Percentiles rank a stretch among this genome's conserved stretches.
These are phyloP conservation scores for Oreochromis grahami DNA, from an alignment of 2,797 vertebrate species.

Conservation along the genomic window DNA sequence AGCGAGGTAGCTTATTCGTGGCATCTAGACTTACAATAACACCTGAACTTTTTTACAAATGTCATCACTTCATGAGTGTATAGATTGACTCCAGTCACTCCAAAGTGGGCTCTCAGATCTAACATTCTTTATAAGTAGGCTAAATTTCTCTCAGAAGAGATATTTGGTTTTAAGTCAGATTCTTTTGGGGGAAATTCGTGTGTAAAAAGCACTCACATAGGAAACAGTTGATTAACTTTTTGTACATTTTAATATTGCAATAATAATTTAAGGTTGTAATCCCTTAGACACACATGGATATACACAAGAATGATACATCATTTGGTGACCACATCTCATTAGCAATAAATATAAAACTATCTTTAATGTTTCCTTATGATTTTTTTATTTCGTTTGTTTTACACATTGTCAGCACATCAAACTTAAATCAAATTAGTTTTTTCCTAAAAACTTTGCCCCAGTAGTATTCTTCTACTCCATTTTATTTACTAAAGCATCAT, in stretches of 20 bases:
- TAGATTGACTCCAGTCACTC: neutral
- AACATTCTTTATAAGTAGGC: neutral
- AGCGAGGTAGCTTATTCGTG: neutral
- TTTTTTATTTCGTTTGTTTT: neutral
- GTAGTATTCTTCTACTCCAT: neutral
- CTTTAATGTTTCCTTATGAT: neutral
- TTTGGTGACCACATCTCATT: neutral
- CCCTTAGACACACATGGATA: rapidly evolving
- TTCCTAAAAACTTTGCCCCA: neutral
- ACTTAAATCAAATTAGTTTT: neutral
- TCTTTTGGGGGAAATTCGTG: rapidly evolving
- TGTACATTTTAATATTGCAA: neutral
- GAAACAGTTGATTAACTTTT: neutral
- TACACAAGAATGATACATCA: neutral
- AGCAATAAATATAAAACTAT: neutral
- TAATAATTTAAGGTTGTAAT: neutral
- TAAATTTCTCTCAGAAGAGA: neutral
- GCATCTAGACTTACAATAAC: neutral
- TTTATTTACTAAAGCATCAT: neutral
- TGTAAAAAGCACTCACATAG: neutral
- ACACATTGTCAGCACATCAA: neutral
- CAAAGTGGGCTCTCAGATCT: neutral
- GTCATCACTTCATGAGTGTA: rapidly evolving
- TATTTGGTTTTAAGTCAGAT: neutral
- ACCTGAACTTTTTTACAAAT: neutral